Base-by-base conservation (phyloP, 2,797 vertebrate species). In the Leptodactylus fallax region DNA sequence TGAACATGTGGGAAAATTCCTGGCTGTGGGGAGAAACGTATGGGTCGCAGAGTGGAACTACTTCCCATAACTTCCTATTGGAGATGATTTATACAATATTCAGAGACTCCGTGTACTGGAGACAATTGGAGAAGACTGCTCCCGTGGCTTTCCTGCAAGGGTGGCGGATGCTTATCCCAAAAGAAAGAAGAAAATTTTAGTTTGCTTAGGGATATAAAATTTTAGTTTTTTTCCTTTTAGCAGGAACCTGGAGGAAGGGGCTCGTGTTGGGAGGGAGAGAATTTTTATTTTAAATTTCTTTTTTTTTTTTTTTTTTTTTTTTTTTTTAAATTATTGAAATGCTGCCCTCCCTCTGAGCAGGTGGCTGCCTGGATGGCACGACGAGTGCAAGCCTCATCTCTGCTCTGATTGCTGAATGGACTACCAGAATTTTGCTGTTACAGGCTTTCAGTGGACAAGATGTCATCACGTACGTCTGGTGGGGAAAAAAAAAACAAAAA, bases 191-290 rank as follows among this genome's bases (percentile, higher is more conserved):
- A 86, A 77, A 45, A 67, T 85, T 21, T 81, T 85, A 67, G 79
- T 89, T 89, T 86, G 84, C 60, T 89, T 89, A 89, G 88, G 88
- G 85, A 58, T 89, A 89, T 89, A 63, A 83, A 78, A 79, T 82
- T 78, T 86, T 83, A 65, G 45, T 49, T 61, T 61, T 55, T 53
- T 65, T 25, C 10, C 19, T 3, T 17, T 53, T 67, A 83, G 88
- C 80, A 83, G 85, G 76, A 89, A 81, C 69, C 79, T 81, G 83
- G 78, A 76, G 49, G 69, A 79, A 79, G 60, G 19, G 60, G 84
- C 71, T 77, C 21, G 9, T 76, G 49, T 67, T 69, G 27, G 78
- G 83, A 89, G 79, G 83, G 45, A 81, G 79, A 74, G 14, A 21
- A 36, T 36, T 51, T 85, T 67, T n/a, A n/a, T n/a, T n/a, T n/a